Evolutionary conservation across 2,113 vertebrate genomes (phyloP).

Genomic region (Dunckerocampus dactyliophorus): DNA sequence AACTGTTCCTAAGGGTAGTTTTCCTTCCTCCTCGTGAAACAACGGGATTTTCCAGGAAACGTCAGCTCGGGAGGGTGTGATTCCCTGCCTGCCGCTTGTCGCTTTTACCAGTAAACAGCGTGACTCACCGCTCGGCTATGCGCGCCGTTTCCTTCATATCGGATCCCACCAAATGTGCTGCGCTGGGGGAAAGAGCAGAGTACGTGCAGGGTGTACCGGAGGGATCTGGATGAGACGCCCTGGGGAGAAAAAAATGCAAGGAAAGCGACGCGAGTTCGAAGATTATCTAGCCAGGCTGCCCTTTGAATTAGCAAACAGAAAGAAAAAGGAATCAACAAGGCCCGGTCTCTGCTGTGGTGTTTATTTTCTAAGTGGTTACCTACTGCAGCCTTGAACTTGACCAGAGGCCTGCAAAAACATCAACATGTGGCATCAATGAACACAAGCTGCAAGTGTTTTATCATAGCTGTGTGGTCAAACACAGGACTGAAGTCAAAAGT

Average conservation of each 20-base stretch:
- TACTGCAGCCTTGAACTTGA: constrained; percentile 52
- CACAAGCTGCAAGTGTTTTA: constrained; percentile 10
- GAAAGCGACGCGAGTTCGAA: constrained; percentile 27
- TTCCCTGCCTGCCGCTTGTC: constrained; percentile 69
- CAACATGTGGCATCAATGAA: constrained; percentile 23
- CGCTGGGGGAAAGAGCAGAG: constrained; percentile 59
- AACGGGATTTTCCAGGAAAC: constrained; percentile 78
- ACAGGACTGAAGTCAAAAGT: no score
- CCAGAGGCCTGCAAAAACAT: constrained; percentile 28
- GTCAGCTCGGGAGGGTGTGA: constrained; percentile 73
- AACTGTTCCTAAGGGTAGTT: constrained; percentile 70
- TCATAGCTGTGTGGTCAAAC: neutral
- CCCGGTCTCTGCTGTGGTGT: constrained; percentile 42
- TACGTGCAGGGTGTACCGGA: constrained; percentile 2
- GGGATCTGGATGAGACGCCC: constrained; percentile 16
- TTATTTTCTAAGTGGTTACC: constrained; percentile 54
- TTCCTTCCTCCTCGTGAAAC: constrained; percentile 75
- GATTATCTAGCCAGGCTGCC: constrained; percentile 22
- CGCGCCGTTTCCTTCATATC: constrained; percentile 73
- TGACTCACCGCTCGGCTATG: constrained; percentile 76
- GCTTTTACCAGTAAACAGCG: constrained; percentile 77
- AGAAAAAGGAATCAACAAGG: constrained; percentile 38
- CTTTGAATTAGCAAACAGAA: constrained; percentile 14
- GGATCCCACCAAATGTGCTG: constrained; percentile 72
- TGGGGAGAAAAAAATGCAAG: constrained; percentile 44